phyloP scores from a whole-genome alignment of 2,888 invertebrate species.

The Drosophila melanocephala region DNA sequence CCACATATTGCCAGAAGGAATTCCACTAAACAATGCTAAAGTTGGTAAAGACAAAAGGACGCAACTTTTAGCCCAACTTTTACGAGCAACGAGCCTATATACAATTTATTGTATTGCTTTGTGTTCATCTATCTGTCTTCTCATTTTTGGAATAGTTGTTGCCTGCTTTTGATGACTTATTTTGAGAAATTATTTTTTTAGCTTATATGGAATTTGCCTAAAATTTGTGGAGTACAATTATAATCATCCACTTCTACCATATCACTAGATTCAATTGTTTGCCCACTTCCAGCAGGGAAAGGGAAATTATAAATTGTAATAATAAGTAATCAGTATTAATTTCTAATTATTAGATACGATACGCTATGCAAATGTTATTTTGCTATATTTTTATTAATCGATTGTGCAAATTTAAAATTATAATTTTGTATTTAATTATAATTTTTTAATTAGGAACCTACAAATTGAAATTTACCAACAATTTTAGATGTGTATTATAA shows the following conservation, averaged over 20 bases:
- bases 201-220: neutral
- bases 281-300: neutral
- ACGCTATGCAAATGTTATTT: neutral
- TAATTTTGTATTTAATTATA: neutral
- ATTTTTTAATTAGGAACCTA: neutral
- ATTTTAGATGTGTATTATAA: neutral
- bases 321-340: neutral
- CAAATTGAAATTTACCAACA: neutral
- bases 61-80: slow-evolving; percentile 15
- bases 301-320: fast-evolving
- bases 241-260: neutral
- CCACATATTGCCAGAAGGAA: slow-evolving; percentile 65
- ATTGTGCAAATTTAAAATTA: neutral
- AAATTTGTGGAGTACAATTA: neutral
- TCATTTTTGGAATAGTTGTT: neutral
- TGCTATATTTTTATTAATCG: neutral
- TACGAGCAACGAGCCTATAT: slow-evolving; percentile 20
- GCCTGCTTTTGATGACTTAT: slow-evolving; percentile 15
- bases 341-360: neutral
- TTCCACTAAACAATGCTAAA: slow-evolving; percentile 57
- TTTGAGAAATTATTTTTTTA: slow-evolving; percentile 1
- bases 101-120: slow-evolving; percentile 41
- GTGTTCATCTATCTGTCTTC: slow-evolving; percentile 1
- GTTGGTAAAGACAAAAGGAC: slow-evolving; percentile 45
- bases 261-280: neutral